These are phyloP conservation scores for Picus viridis DNA, from an alignment of 2,797 vertebrate species.

Conservation along the genomic window DNA sequence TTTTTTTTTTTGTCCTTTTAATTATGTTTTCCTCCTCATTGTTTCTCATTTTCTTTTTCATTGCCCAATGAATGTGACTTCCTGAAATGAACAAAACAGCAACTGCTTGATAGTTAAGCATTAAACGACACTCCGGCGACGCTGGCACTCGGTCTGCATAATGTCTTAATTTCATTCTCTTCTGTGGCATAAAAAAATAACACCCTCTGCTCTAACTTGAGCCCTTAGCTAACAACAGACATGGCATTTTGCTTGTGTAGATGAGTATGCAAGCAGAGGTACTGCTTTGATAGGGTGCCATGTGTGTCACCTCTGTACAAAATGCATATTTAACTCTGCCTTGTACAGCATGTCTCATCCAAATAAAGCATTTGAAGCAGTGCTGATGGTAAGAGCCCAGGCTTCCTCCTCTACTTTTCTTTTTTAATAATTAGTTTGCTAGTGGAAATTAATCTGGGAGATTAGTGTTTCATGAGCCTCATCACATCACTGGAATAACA, in stretches of 20 bases:
- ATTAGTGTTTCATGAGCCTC: background rate
- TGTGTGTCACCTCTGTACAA: background rate
- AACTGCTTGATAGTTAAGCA: background rate
- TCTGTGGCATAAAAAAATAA: background rate
- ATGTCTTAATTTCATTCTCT: background rate
- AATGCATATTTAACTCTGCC: slow-evolving; percentile 32
- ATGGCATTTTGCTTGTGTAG: background rate
- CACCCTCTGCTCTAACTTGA: background rate
- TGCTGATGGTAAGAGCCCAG: background rate
- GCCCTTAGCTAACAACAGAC: background rate
- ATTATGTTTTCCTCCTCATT: slow-evolving; percentile 11
- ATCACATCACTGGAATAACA: background rate
- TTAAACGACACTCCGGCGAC: background rate
- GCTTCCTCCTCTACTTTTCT: background rate
- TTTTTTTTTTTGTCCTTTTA: background rate
- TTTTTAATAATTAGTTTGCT: background rate
- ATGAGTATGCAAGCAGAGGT: background rate
- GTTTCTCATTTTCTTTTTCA: background rate
- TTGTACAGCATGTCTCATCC: background rate
- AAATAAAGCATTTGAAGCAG: slow-evolving; percentile 1
- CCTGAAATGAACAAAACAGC: background rate
- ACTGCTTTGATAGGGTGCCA: background rate
- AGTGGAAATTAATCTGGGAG: background rate
- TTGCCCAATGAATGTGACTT: background rate
- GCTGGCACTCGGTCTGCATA: background rate